A percentile compares a stretch with the other conserved stretches of the same genome.
phyloP scores from a whole-genome alignment of 2,888 invertebrate species.

The Campopleginae sp. region DNA sequence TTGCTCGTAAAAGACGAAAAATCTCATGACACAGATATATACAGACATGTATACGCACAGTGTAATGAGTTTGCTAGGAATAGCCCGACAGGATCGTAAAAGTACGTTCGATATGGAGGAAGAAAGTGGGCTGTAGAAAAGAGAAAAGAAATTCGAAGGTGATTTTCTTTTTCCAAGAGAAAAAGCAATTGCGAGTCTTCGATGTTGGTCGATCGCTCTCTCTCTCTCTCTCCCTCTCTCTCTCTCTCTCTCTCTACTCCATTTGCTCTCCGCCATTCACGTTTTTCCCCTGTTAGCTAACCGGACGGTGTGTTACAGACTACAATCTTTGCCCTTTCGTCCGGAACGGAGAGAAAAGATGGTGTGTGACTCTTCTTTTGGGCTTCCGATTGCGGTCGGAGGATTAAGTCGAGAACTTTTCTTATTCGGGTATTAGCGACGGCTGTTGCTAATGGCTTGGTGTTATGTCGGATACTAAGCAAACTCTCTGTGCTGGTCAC shows the following conservation, averaged over 20 bases:
- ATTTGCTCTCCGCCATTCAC: constrained; percentile 3
- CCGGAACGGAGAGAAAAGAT: constrained; percentile 20
- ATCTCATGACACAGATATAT: constrained; percentile 43
- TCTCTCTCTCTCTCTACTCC: constrained; percentile 1
- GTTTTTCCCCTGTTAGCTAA: constrained; percentile 24
- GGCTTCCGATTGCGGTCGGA: constrained; percentile 25
- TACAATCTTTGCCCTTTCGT: constrained; percentile 18
- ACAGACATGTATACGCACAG: constrained; percentile 12
- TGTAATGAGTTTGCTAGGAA: constrained; percentile 66
- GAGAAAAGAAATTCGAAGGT: constrained; percentile 48
- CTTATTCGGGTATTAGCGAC: constrained; percentile 73
- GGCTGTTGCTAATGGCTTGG: constrained; percentile 74
- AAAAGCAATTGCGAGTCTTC: constrained; percentile 61
- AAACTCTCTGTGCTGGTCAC: constrained; percentile 45
- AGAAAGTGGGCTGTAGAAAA: constrained; percentile 41
- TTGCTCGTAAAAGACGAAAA: constrained; percentile 66
- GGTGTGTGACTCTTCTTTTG: constrained; percentile 19
- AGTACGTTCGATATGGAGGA: constrained; percentile 60
- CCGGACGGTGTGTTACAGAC: constrained; percentile 26
- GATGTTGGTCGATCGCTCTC: constrained; percentile 37
- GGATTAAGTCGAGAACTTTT: constrained; percentile 76
- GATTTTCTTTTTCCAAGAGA: constrained; percentile 59
- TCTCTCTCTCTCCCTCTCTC: constrained; percentile 28
- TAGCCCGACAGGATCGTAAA: constrained; percentile 63
- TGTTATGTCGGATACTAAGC: constrained; percentile 36